These are phyloP conservation scores for Nyctibius grandis DNA, from an alignment of 2,797 vertebrate species.

Conservation along the genomic window DNA sequence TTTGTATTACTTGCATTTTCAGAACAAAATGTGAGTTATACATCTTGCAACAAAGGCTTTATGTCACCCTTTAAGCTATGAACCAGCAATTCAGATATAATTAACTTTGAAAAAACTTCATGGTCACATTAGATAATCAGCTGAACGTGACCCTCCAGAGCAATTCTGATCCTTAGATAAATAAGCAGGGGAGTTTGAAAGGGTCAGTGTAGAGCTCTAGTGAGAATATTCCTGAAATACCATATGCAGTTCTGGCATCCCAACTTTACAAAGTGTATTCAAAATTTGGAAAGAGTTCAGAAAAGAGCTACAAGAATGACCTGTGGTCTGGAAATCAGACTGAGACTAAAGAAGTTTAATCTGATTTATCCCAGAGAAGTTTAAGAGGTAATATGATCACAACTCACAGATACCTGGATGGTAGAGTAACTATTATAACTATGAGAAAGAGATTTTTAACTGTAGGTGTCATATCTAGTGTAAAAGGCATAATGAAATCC, in stretches of 20 bases:
- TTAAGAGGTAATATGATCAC: constrained; percentile 26
- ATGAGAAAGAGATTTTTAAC: constrained; percentile 23
- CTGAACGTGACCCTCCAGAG: constrained; percentile 7
- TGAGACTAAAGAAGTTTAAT: constrained; percentile 47
- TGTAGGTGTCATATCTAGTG: not conserved
- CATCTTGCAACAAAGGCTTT: not conserved
- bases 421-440: not conserved
- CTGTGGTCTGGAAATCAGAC: constrained; percentile 48
- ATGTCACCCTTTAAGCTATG: not conserved
- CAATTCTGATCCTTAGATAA: constrained; percentile 35
- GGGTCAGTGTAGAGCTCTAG: not conserved
- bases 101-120: constrained; percentile 12
- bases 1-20: not conserved
- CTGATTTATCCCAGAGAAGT: constrained; percentile 46
- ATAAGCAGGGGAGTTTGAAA: constrained; percentile 30
- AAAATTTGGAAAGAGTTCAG: constrained; percentile 37
- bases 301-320: constrained; percentile 33
- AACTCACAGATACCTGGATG: not conserved
- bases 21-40: not conserved
- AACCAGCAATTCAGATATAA: constrained; percentile 12
- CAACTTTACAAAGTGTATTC: not conserved
- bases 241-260: constrained; percentile 33
- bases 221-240: constrained; percentile 40
- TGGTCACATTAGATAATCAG: constrained; percentile 7
- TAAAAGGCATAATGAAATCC: constrained; percentile 7